Base-by-base conservation (phyloP, 2,888 invertebrate species). In the Chorisops tibialis region DNA sequence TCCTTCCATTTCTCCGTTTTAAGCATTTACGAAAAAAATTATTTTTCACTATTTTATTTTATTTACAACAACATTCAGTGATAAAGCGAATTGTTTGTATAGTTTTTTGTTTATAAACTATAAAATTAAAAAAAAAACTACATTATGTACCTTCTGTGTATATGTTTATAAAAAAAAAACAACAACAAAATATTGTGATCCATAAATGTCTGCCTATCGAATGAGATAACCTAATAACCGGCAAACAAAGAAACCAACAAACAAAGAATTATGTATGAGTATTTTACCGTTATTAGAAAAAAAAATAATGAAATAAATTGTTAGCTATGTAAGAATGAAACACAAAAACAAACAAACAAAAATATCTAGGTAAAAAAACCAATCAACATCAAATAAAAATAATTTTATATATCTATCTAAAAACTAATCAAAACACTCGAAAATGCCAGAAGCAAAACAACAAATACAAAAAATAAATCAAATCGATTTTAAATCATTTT, bases 311-410 rank as follows among this genome's bases (percentile, higher is more conserved):
- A 65, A 63, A 65, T 62, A 65, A 61, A 59, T 24, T 64, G 59
- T 63, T 66, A 66, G 65, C 65, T 66, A 65, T 65, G 62, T 56
- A 64, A 43, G 22, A 63, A 52, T 24, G 43, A 50, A 37, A 43
- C 43, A 43, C 16, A 16, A 65, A 62, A 50, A 62, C 62, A 65
- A 63, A 60, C 63, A 63, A 63, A 58, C 50, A 61, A 63, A 65
- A 66, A 65, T 65, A 66, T 63, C 65, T 65, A 66, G 65, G 65
- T 63, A 66, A 65, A n/a, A n/a, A n/a, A 65, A 66, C 50, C 63
- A 66, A 65, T 63, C 37, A 62, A 65, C 59, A 54, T 50, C 62
- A 62, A 61, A 49, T n/a, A 56, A 50, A 54, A 41, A 41, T 11
- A 45, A 30, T 11, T 30, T 37, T 49, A 30, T 18, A 59, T 52